Base-by-base conservation (phyloP, 2,888 invertebrate genomes). In the Nephrocerus scutellatus region DNA sequence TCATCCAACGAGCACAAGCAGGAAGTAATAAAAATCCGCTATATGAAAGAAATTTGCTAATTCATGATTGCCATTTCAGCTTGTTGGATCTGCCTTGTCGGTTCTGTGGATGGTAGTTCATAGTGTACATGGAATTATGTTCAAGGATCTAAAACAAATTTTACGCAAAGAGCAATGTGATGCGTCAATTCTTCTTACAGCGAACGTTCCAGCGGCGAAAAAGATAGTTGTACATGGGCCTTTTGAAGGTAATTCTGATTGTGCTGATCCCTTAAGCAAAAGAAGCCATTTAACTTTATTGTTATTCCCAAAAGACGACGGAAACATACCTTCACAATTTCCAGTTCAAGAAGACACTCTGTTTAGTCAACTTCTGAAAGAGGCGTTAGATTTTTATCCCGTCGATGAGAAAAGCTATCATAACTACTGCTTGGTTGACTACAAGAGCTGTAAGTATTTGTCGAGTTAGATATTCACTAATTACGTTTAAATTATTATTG, bases 81-180 rank as follows among this genome's bases (percentile, higher is more conserved):
- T 93, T 30, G 91, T 97, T 44, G 92, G 93, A 6, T 86, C 92
- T 13, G 97, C 97, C 0, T 72, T 98, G 3, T 92, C 95, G 1
- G 80, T 98, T 38, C 71, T 97, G 2, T 97, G 97, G 95, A 91
- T 95, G 87, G 93, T 97, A 16, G 95, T 96, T 1, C 97, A 98
- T 53, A 93, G 92, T 62, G 96, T 98, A 0, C 93, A 97, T 59
- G 97, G 97, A 13, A 92, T 99, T 43, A 96, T 95, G 84, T 97
- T 99, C 63, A 99, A 99, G 71, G 98, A 99, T 70, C 72, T 99
- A 15, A 99, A 98, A 60, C 97, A 98, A 71, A 97, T 97, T 49
- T 71, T 99, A 47, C 78, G 97, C 36, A 98, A 98, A 63, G 98
- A 98, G 63, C 98, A 99, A 62, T 98, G 97, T 61, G 98, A 99